phyloP scores from a whole-genome alignment of 2,888 invertebrate genomes.

The Drosophila quinaria region DNA sequence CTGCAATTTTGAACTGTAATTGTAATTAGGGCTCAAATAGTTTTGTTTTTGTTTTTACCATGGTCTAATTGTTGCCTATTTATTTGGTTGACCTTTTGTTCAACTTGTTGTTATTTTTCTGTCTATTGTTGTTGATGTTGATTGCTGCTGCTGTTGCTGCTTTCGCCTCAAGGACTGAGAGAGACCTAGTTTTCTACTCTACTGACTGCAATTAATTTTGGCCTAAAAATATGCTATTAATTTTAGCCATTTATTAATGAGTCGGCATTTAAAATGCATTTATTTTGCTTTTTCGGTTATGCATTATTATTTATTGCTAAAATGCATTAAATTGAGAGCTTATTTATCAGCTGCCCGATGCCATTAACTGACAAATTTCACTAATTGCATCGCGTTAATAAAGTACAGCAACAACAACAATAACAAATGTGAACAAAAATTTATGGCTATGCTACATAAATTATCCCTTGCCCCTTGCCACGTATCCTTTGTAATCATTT shows the following conservation, averaged over 20 bases:
- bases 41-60: constrained; percentile 20
- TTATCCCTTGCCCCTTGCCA: constrained; percentile 23
- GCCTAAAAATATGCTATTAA: constrained; percentile 62
- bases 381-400: constrained; percentile 81
- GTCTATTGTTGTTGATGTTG: constrained; percentile 9
- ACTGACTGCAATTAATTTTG: constrained; percentile 55
- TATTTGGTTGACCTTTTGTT: constrained; percentile 37
- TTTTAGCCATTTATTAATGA: constrained; percentile 74
- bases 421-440: constrained; percentile 48
- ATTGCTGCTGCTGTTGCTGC: constrained; percentile 1
- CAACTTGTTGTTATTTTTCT: constrained; percentile 13
- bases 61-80: constrained; percentile 62
- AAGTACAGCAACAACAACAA: constrained; percentile 50
- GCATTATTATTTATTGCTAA: constrained; percentile 72
- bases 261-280: constrained; percentile 63
- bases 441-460: constrained; percentile 62
- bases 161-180: constrained; percentile 38
- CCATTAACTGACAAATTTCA: constrained; percentile 80
- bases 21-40: constrained; percentile 49
- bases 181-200: constrained; percentile 50
- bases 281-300: constrained; percentile 48
- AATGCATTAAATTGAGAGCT: constrained; percentile 83
- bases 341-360: constrained; percentile 79
- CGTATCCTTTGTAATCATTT: constrained; percentile 30
- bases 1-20: constrained; percentile 58